phyloP scores from a whole-genome alignment of 64 coral and sea anemone species.

The Montipora sp. region DNA sequence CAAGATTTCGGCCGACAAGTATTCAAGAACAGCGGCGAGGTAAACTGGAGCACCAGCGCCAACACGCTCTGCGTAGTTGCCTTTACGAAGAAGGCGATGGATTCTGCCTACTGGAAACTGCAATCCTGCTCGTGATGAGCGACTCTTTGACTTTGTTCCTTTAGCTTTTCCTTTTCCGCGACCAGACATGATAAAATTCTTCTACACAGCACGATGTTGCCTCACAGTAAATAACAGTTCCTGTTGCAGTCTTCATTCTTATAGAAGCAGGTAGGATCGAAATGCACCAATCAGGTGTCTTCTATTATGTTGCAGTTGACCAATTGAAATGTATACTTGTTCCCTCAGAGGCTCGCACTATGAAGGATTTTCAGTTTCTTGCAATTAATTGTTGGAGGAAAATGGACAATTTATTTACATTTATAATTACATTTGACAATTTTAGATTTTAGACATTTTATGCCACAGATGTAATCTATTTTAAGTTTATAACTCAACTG shows the following conservation, averaged over 20 bases:
- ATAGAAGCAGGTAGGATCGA: slow-evolving; percentile 65
- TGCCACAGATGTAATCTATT: no score
- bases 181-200: slow-evolving; percentile 49
- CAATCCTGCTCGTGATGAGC: slow-evolving; percentile 69
- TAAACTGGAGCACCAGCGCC: slow-evolving; percentile 79
- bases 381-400: neutral
- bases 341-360: slow-evolving; percentile 71
- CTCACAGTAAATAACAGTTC: no score
- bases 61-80: slow-evolving; percentile 70
- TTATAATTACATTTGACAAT: no score
- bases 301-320: slow-evolving; percentile 38
- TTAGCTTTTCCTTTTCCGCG: slow-evolving; percentile 81
- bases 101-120: slow-evolving; percentile 86
- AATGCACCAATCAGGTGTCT: slow-evolving; percentile 73
- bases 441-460: no score
- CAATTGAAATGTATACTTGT: slow-evolving; percentile 34
- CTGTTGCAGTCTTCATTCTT: neutral
- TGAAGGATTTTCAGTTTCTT: neutral
- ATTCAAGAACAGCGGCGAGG: slow-evolving; percentile 70
- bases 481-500: no score
- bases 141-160: slow-evolving; percentile 71
- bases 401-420: no score
- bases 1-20: slow-evolving; percentile 78
- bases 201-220: no score
- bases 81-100: slow-evolving; percentile 76